Evolutionary conservation across 2,888 invertebrate genomes (phyloP).

Genomic region (Platypus cylindrus): DNA sequence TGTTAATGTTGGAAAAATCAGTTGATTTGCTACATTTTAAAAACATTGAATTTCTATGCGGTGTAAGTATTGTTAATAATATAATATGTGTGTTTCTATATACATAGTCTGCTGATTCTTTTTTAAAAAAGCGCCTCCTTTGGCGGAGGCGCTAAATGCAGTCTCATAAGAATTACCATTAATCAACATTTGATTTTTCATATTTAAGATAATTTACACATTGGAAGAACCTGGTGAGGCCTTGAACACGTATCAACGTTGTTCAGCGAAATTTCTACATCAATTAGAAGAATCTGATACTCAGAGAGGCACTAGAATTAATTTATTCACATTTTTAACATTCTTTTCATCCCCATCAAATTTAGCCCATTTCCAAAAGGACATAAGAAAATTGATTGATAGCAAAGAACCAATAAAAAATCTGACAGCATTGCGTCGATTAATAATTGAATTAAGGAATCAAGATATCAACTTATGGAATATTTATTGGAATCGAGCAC

Average conservation of each 20-base stretch:
- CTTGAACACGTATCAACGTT: conserved; percentile 32
- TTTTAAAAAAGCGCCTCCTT: too few relatives aligned
- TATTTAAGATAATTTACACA: conserved; percentile 33
- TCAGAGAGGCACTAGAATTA: conserved; percentile 24
- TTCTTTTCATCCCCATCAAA: conserved; percentile 36
- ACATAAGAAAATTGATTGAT: conserved; percentile 28
- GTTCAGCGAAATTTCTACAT: conserved; percentile 30
- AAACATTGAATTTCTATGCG: conserved; percentile 33
- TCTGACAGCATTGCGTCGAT: conserved; percentile 33
- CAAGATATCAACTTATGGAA: conserved; percentile 36
- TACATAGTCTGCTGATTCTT: too few relatives aligned
- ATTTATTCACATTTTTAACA: conserved; percentile 34
- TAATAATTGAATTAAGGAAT: conserved; percentile 38
- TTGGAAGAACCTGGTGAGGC: conserved; percentile 40
- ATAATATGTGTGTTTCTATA: not conserved
- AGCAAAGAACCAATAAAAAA: conserved; percentile 24
- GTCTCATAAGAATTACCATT: not conserved
- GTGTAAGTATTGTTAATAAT: conserved; percentile 24
- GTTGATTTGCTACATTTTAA: conserved; percentile 30
- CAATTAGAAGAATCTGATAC: conserved; percentile 25
- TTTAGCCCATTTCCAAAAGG: conserved; percentile 31
- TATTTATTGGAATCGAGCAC: conserved; percentile 36
- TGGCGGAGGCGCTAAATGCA: not conserved
- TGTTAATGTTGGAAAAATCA: conserved; percentile 30
- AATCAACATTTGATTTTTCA: not conserved